A percentile compares a stretch with the other conserved stretches of the same genome.
Conservation (phyloP, 2,888 invertebrate genomes). For the Elegia similella region DNA sequence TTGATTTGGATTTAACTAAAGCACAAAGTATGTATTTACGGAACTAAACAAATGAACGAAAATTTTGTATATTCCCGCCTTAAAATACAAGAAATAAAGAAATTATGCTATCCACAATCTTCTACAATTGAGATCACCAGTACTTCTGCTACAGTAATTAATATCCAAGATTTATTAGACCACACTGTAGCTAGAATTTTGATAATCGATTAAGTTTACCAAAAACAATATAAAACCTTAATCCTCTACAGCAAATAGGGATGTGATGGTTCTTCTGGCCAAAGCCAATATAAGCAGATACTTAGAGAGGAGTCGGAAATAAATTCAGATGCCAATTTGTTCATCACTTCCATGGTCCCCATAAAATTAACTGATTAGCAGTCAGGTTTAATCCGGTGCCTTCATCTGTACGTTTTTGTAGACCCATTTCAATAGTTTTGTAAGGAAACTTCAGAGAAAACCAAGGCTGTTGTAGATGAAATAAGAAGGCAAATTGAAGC, state of each 20-base stretch:
- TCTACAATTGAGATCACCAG: conserved; percentile 17
- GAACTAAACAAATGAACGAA: no score
- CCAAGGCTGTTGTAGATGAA: conserved; percentile 23
- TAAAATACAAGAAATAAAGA: no score
- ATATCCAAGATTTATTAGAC: conserved; percentile 25
- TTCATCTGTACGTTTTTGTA: conserved; percentile 25
- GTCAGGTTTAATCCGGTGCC: conserved; percentile 26
- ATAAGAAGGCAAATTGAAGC: conserved; percentile 19
- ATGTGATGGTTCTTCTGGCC: conserved; percentile 24
- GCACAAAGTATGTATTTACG: no score
- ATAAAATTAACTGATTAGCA: conserved; percentile 25
- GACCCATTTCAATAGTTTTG: conserved; percentile 26
- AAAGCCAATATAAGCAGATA: conserved; percentile 28
- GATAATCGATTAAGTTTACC: conserved; percentile 6
- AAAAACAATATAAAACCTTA: conserved; percentile 5
- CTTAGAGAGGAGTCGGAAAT: conserved; percentile 22
- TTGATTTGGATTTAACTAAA: no score
- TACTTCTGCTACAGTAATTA: conserved; percentile 3
- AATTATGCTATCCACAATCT: conserved; percentile 11
- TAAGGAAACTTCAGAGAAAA: conserved; percentile 28
- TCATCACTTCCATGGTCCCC: conserved; percentile 29
- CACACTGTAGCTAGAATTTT: conserved; percentile 27
- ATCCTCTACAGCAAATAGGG: conserved; percentile 19
- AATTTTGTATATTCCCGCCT: no score
- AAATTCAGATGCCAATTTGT: conserved; percentile 25